Conservation (phyloP, 2,113 vertebrate genomes). For the Phodopus roborovskii region DNA sequence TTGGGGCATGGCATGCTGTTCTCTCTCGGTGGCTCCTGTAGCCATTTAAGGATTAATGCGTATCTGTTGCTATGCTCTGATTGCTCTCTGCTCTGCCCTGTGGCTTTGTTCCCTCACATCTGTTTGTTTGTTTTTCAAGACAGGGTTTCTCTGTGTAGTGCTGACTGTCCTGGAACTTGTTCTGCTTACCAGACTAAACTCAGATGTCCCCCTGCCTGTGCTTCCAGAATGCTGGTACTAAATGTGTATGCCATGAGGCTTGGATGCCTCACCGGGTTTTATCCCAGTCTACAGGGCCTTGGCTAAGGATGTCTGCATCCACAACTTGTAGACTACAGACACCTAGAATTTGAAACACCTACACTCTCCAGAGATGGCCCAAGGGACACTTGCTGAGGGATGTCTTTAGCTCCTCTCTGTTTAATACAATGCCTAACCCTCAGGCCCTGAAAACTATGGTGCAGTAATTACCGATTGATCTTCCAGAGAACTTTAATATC, state of each 20-base stretch:
- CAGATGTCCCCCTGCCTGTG: not conserved
- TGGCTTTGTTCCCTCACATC: not conserved
- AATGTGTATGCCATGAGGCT: not conserved
- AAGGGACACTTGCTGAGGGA: not conserved
- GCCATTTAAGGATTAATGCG: not conserved
- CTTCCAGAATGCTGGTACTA: not conserved
- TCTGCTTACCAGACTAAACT: not conserved
- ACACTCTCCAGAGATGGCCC: not conserved
- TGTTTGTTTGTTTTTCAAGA: not conserved
- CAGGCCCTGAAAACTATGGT: not conserved
- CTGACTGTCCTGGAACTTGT: not conserved
- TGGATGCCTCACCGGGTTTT: not conserved
- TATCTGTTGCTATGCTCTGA: not conserved
- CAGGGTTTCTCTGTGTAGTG: not conserved
- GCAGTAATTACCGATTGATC: constrained; percentile 57
- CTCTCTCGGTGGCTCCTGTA: not conserved
- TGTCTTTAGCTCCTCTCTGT: not conserved
- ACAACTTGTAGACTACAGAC: not conserved
- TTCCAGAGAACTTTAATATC: constrained; percentile 57
- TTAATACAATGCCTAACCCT: not conserved
- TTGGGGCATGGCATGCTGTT: fast-evolving
- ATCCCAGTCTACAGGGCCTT: not conserved
- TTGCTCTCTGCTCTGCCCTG: not conserved
- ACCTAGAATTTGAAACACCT: constrained; percentile 9
- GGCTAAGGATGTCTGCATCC: not conserved